Percentiles rank a stretch among this genome's conserved stretches.
These are phyloP conservation scores for Acleris holmiana DNA, from an alignment of 2,888 invertebrate genomes.

Conservation along the genomic window DNA sequence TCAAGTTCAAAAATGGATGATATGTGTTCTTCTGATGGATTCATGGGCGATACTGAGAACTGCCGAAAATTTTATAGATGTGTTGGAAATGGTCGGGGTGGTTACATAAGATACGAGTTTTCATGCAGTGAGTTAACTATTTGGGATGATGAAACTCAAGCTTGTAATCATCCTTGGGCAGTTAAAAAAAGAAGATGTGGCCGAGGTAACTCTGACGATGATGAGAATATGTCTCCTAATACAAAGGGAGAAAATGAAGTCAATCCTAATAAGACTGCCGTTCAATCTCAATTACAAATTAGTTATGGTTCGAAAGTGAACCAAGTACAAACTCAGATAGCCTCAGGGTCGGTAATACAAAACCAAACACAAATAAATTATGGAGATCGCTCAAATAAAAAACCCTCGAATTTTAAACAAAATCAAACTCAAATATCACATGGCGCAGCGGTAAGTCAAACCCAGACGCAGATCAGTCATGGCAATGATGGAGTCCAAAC, in stretches of 20 bases:
- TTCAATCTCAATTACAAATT: slow-evolving; percentile 57
- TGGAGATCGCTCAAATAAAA: slow-evolving; percentile 46
- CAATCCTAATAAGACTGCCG: slow-evolving; percentile 39
- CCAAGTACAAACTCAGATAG: slow-evolving; percentile 60
- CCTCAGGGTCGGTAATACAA: slow-evolving; percentile 51
- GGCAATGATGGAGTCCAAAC: slow-evolving; percentile 56
- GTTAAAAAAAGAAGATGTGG: slow-evolving; percentile 75
- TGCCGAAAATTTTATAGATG: slow-evolving; percentile 93
- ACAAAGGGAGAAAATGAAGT: slow-evolving; percentile 33
- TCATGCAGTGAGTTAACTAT: slow-evolving; percentile 90
- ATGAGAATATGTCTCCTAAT: slow-evolving; percentile 20
- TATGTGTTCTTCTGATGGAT: slow-evolving; percentile 87
- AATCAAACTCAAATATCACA: slow-evolving; percentile 59
- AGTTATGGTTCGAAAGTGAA: slow-evolving; percentile 54
- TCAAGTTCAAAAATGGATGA: slow-evolving; percentile 45
- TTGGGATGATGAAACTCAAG: slow-evolving; percentile 89
- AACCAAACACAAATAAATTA: slow-evolving; percentile 63
- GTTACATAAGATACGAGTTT: slow-evolving; percentile 88
- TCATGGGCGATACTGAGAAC: slow-evolving; percentile 88
- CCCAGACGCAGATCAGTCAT: slow-evolving; percentile 58
- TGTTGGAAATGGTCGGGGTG: slow-evolving; percentile 86
- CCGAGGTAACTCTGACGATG: slow-evolving; percentile 46
- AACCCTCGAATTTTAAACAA: slow-evolving; percentile 46
- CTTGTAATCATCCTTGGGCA: slow-evolving; percentile 89
- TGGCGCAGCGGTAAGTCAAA: slow-evolving; percentile 56